Base-by-base conservation (phyloP, 2,797 vertebrate species). In the Fistularia tabacaria region DNA sequence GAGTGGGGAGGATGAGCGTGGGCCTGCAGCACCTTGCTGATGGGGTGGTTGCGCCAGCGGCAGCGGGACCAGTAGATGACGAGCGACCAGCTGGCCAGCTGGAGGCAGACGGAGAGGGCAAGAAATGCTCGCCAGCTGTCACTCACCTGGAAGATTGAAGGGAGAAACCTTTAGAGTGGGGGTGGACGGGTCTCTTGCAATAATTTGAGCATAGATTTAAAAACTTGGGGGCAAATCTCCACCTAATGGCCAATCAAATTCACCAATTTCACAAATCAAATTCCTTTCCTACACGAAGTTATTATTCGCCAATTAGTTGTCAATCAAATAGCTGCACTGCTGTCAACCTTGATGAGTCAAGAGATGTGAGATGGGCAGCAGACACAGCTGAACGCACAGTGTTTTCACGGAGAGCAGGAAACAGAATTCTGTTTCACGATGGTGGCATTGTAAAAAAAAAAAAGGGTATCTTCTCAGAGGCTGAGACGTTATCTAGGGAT, bases 31-130 rank as follows among this genome's bases (percentile, higher is more conserved):
- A 72, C 80, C 45, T 70, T 80, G 59, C 93, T 89, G 50, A 98
- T 84, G 0, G 95, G 96, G 53, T 98, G 96, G 44, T 87, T 84
- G 54, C 69, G 74, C 96, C 96, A 98, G 8, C 37, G 84, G 8
- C 68, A 72, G 54, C 46, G 68, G 12, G 92, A 94, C 96, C 96
- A 98, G 79, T 93, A 91, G 73, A 91, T 88, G 2, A 91, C 86
- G 1, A 97, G 62, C 8, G 70, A 46, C 68, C 91, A 77, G 41
- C 87, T 82, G 14, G 80, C 6, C 1, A 90, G 50, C 9, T 93
- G 93, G 7, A 94, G 66, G 56, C 84, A 71, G 36, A 93, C 13
- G 0, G 93, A 87, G 0, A 93, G 13, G 6, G 90, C 63, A 1
- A 94, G 80, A 64, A 93, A 94, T 1, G 85, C 56, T 61, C 71